These are phyloP conservation scores for Archaeoteleia sp. DNA, from an alignment of 2,888 invertebrate genomes.

Conservation along the genomic window DNA sequence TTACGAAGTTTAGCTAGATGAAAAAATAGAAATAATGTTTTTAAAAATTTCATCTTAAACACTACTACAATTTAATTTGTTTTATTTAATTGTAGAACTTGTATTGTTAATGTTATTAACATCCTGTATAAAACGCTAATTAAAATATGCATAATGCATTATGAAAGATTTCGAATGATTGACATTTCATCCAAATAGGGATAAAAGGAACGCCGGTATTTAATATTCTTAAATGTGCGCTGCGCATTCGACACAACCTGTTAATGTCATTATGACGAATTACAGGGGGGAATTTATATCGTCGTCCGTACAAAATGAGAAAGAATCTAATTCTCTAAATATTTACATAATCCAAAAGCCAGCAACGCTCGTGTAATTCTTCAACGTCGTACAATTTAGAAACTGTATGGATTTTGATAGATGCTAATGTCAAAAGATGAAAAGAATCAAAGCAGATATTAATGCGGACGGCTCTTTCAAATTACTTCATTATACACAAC, in stretches of 20 bases:
- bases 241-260: neutral
- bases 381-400: constrained; percentile 23
- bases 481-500: neutral
- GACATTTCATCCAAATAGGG: too few species aligned
- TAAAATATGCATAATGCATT: too few species aligned
- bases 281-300: neutral
- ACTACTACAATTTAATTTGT: too few species aligned
- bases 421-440: constrained; percentile 10
- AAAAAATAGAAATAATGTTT: too few species aligned
- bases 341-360: constrained; percentile 37
- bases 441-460: constrained; percentile 14
- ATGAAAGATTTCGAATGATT: too few species aligned
- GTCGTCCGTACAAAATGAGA: neutral
- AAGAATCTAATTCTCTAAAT: constrained; percentile 3
- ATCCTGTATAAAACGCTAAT: too few species aligned
- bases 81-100: too few species aligned
- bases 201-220: too few species aligned
- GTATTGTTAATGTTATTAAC: too few species aligned
- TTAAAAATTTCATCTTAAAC: too few species aligned
- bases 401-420: constrained; percentile 25
- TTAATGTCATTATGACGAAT: constrained; percentile 14
- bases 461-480: constrained; percentile 8
- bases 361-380: constrained; percentile 23
- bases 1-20: too few species aligned
- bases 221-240: too few species aligned